phyloP scores from a whole-genome alignment of 2,113 vertebrate species.

The Proteles cristata region DNA sequence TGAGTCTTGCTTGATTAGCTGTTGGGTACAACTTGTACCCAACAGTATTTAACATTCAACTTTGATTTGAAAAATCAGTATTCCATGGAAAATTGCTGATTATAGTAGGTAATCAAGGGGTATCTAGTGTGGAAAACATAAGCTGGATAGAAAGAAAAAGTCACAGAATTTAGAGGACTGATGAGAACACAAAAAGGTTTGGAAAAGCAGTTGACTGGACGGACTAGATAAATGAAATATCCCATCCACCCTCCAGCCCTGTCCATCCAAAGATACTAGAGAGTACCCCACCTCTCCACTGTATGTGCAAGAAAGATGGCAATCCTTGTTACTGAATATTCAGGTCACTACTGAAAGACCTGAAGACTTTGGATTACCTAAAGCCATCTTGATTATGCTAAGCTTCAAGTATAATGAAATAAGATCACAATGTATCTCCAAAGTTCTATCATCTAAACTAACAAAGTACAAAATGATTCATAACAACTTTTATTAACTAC shows the following conservation, averaged over 20 bases:
- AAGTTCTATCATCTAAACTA: not conserved
- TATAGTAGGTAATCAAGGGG: not conserved
- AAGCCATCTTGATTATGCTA: not conserved
- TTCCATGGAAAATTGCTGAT: not conserved
- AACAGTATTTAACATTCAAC: not conserved
- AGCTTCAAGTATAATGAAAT: not conserved
- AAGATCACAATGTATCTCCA: not conserved
- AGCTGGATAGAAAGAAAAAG: not conserved
- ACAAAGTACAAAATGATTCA: not conserved
- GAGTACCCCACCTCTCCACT: not conserved
- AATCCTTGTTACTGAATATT: not conserved
- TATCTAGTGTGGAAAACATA: not conserved
- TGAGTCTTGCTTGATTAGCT: not conserved
- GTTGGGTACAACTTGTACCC: not conserved
- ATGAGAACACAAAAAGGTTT: not conserved
- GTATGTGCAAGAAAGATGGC: not conserved
- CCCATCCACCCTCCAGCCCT: not conserved
- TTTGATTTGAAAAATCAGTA: not conserved
- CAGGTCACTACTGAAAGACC: not conserved
- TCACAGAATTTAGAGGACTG: not conserved
- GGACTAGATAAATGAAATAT: not conserved
- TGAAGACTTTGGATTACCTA: not conserved
- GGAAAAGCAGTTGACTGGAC: not conserved
- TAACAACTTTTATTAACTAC: not conserved
- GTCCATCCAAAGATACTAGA: not conserved